Base-by-base conservation (phyloP, 1,140 invertebrate species). In the Hypsibius dujardini region DNA sequence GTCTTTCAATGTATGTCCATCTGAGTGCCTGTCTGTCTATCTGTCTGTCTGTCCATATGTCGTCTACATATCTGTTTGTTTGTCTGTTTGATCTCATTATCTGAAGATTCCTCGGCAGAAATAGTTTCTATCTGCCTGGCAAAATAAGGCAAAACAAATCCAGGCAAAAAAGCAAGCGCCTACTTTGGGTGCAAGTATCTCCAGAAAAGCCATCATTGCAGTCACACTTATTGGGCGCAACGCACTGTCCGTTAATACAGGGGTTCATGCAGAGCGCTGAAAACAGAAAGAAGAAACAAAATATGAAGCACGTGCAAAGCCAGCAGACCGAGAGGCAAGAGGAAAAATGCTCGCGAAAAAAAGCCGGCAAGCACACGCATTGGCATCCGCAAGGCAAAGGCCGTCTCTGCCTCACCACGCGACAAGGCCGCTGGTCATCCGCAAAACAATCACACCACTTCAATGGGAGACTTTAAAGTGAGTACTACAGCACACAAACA, bases 121-220 rank as follows among this genome's bases (percentile, higher is more conserved):
- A n/a, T n/a, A n/a, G n/a, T n/a, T n/a, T n/a, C n/a, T n/a, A n/a
- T n/a, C n/a, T n/a, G n/a, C n/a, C n/a, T n/a, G n/a, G n/a, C n/a
- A n/a, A n/a, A n/a, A n/a, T n/a, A n/a, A n/a, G n/a, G n/a, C n/a
- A n/a, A n/a, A n/a, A 79, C 76, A 79, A 71, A 74, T 73, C 76
- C 73, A 74, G 69, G 72, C 15, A 76, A 1, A 1, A 12, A 70
- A 70, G 71, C 75, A 67, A 73, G 69, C 75, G 86, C 88, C 87
- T 82, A 94, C 90, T 87, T 78, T 89, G 86, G 80, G 89, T 86
- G 80, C 92, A 95, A 47, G 84, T 83, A 2, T 88, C 87, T 47
- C 92, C 92, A 56, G 91, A 90, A 77, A 87, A 95, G 62, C 90
- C 90, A 60, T 85, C 84, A 72, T 87, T 85, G 76, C 92, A 95